phyloP scores from a whole-genome alignment of 2,113 vertebrate species.

The Cyphotilapia sp. region DNA sequence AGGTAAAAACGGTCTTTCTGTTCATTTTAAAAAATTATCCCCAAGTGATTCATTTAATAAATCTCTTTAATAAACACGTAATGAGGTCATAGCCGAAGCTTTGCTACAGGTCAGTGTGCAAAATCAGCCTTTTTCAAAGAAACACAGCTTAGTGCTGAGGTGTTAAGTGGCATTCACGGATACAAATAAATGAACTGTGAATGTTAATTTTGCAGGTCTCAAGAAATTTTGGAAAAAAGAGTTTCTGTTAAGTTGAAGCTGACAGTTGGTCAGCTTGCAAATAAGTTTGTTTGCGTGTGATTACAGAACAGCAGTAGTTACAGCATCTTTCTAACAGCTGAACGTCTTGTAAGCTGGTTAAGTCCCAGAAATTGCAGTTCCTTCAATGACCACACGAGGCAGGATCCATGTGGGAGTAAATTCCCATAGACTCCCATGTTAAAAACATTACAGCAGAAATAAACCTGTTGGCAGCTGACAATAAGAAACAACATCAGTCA shows the following conservation, averaged over 20 bases:
- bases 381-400: rapidly evolving
- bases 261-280: background rate
- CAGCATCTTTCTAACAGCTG: background rate
- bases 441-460: background rate
- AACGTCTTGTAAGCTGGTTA: background rate
- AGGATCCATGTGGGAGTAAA: background rate
- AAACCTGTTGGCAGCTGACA: background rate
- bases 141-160: background rate
- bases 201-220: background rate
- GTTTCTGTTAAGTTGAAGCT: background rate
- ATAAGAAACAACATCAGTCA: background rate
- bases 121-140: background rate
- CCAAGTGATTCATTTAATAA: background rate
- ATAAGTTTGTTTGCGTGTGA: background rate
- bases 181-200: background rate
- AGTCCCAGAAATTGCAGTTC: background rate
- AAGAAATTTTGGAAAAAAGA: background rate
- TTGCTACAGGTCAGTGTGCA: background rate
- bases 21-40: rapidly evolving
- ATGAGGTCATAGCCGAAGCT: background rate
- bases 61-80: background rate
- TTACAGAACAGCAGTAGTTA: background rate
- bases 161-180: rapidly evolving
- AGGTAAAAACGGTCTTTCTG: conserved; percentile 67
- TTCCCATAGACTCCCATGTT: background rate